Evolutionary conservation across 2,113 vertebrate species (phyloP).

Genomic region (Macrotus californicus): DNA sequence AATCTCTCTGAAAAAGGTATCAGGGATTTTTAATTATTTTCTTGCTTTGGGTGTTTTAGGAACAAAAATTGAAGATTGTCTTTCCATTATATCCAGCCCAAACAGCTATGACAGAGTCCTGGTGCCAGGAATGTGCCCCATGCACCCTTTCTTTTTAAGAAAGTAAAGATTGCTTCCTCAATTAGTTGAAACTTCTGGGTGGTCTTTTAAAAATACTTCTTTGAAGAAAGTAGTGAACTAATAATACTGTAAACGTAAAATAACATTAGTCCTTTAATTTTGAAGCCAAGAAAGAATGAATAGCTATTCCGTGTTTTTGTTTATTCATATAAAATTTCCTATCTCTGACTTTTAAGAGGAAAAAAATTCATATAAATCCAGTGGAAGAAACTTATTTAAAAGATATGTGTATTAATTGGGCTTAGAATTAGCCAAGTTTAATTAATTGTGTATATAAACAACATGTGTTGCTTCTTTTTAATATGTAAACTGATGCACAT

Average conservation of each 20-base stretch:
- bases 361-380: neutral
- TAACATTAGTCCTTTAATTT: conserved; percentile 10
- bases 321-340: conserved; percentile 40
- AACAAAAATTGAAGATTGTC: neutral
- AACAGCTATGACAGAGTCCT: neutral
- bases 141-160: neutral
- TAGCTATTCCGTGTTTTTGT: neutral
- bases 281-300: conserved; percentile 22
- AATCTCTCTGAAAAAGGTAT: conserved; percentile 8
- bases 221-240: conserved; percentile 40
- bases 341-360: neutral
- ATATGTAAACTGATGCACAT: neutral
- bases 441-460: neutral
- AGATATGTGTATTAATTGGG: neutral
- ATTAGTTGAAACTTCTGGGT: conserved; percentile 59
- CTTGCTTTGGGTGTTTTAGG: neutral
- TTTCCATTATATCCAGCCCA: neutral
- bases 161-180: conserved; percentile 31
- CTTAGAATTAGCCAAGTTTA: neutral
- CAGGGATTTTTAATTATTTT: neutral
- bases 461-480: neutral
- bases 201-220: conserved; percentile 60
- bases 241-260: conserved; percentile 34
- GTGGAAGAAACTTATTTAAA: neutral
- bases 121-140: neutral